phyloP scores from a whole-genome alignment of 2,113 vertebrate genomes.

The Aegithalos caudatus region DNA sequence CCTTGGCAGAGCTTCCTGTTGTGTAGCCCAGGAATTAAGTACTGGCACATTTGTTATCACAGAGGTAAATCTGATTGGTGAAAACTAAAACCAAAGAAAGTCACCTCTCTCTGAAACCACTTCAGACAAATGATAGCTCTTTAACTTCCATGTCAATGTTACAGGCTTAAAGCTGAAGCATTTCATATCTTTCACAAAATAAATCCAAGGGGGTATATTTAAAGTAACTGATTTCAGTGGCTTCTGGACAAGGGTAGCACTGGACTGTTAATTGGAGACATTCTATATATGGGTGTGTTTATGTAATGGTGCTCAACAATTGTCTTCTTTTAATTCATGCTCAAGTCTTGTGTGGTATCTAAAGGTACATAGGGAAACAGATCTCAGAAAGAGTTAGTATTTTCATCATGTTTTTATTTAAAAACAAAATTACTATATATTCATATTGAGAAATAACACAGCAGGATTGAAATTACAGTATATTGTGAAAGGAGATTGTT shows the following conservation, averaged over 20 bases:
- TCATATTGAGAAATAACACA: not conserved
- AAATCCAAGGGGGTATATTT: not conserved
- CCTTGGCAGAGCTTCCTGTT: not conserved
- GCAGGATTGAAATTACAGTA: not conserved
- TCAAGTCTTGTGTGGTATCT: not conserved
- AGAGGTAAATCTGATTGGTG: not conserved
- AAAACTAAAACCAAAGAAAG: not conserved
- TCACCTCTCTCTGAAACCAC: not conserved
- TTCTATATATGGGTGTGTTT: not conserved
- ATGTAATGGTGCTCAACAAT: not conserved
- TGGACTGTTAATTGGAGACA: not conserved
- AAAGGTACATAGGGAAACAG: not conserved
- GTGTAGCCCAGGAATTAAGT: not conserved
- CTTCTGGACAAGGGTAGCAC: not conserved
- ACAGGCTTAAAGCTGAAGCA: not conserved
- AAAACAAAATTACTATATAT: not conserved
- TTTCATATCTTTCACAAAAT: not conserved
- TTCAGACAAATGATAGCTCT: not conserved
- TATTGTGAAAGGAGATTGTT: not conserved
- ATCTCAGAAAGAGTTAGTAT: not conserved
- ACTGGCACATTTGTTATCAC: rapidly evolving
- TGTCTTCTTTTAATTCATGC: not conserved
- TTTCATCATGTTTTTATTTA: not conserved
- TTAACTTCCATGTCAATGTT: not conserved
- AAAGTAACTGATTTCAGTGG: not conserved